Evolutionary conservation across 2,797 vertebrate species (phyloP).

Genomic region (Leptoclinus maculatus): DNA sequence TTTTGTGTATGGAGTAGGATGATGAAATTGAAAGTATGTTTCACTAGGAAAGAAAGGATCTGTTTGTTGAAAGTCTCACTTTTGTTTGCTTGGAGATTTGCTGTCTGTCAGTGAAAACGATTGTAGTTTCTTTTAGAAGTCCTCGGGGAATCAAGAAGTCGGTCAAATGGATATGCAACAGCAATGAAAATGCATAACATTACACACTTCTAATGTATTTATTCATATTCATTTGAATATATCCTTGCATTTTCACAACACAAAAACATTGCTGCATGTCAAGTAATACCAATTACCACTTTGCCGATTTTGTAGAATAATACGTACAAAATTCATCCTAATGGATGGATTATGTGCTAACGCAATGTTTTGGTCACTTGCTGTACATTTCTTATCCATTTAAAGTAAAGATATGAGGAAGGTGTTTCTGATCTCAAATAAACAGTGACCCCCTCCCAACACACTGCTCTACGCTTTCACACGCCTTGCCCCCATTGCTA

Average conservation of each 20-base stretch:
- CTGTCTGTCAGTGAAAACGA: conserved; percentile 44
- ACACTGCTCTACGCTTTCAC: conserved; percentile 45
- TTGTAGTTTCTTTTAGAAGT: conserved; percentile 50
- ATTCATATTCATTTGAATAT: conserved; percentile 74
- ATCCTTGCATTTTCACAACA: conserved; percentile 39
- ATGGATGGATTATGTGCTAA: conserved; percentile 26
- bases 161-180: conserved; percentile 66
- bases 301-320: conserved; percentile 44
- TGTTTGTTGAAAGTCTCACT: conserved; percentile 39
- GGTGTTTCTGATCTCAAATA: conserved; percentile 48
- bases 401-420: conserved; percentile 27
- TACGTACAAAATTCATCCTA: conserved; percentile 29
- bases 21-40: conserved; percentile 24
- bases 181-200: conserved; percentile 60
- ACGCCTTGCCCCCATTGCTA: conserved; percentile 61
- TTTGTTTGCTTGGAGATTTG: conserved; percentile 56
- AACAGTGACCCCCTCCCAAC: conserved; percentile 57
- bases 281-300: conserved; percentile 59
- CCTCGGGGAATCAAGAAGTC: conserved; percentile 59
- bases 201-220: conserved; percentile 58
- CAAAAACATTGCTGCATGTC: conserved; percentile 53
- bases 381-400: conserved; percentile 6
- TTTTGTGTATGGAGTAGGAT: conserved; percentile 41
- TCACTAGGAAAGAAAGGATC: not conserved
- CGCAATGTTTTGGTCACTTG: conserved; percentile 22